phyloP scores from a whole-genome alignment of 2,113 vertebrate species.

The Amblyopsis rosae region DNA sequence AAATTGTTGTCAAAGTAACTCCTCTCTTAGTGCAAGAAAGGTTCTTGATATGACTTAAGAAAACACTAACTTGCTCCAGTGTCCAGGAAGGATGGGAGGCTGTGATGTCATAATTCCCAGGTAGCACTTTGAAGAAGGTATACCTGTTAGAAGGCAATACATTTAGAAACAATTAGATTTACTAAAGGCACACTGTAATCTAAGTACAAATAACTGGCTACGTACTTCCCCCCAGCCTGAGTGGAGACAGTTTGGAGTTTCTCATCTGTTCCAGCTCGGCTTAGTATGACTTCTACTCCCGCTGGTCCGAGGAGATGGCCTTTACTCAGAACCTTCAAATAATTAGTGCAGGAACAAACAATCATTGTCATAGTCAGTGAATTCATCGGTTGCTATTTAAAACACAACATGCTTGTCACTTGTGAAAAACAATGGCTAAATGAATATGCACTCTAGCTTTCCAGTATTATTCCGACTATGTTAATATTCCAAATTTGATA shows the following conservation, averaged over 20 bases:
- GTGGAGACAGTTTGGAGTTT: constrained; percentile 85
- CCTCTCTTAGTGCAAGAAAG: neutral
- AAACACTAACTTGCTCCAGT: constrained; percentile 84
- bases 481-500: no score
- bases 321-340: constrained; percentile 89
- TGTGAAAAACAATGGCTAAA: neutral
- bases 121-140: constrained; percentile 93
- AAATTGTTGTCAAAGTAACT: neutral
- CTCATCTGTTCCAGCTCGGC: constrained; percentile 76
- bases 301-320: constrained; percentile 88
- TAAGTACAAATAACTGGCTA: constrained; percentile 25
- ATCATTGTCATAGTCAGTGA: no score
- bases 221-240: constrained; percentile 92
- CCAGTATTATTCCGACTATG: no score
- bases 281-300: constrained; percentile 88
- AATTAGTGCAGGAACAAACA: no score
- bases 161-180: neutral
- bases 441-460: no score
- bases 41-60: neutral
- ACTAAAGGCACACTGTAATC: neutral
- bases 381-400: no score
- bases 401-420: neutral
- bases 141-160: constrained; percentile 76
- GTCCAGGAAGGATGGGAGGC: constrained; percentile 92
- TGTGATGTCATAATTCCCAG: constrained; percentile 91